A percentile compares a stretch with the other conserved stretches of the same genome.
phyloP scores from a whole-genome alignment of 2,797 vertebrate species.

The Phoeniculus purpureus region DNA sequence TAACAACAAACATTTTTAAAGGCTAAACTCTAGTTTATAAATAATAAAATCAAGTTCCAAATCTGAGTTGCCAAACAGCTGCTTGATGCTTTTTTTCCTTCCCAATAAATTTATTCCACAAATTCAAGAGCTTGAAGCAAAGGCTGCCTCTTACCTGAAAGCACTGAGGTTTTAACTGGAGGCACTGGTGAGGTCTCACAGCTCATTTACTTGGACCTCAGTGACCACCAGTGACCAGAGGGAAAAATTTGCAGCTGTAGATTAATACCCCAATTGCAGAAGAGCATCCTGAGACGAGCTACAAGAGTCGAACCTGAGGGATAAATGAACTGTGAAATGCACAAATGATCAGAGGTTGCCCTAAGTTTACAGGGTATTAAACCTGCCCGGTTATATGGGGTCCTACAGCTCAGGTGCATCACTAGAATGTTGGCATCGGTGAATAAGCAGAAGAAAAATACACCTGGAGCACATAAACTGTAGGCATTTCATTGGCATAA shows the following conservation, averaged over 20 bases:
- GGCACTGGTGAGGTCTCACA: neutral
- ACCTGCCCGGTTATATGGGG: neutral
- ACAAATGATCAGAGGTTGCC: neutral
- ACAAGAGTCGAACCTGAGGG: neutral
- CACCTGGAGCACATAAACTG: neutral
- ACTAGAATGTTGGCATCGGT: neutral
- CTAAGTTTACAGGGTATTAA: neutral
- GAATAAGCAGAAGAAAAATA: neutral
- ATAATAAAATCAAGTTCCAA: slow-evolving; percentile 32
- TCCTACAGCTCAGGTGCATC: neutral
- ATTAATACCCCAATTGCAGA: neutral
- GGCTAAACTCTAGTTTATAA: slow-evolving; percentile 50
- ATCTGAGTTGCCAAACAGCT: slow-evolving; percentile 19
- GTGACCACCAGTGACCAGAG: neutral
- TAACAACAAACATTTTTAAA: slow-evolving; percentile 30
- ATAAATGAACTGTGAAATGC: neutral
- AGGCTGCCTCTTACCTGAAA: neutral
- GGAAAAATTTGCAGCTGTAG: neutral
- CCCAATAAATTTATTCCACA: neutral
- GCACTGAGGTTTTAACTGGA: neutral
- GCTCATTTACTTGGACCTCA: neutral
- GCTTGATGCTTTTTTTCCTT: neutral
- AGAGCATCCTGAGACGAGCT: neutral
- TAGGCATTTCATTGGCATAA: neutral
- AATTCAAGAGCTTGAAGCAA: neutral